phyloP scores from a whole-genome alignment of 2,888 invertebrate genomes.

The Hemithea aestivaria region DNA sequence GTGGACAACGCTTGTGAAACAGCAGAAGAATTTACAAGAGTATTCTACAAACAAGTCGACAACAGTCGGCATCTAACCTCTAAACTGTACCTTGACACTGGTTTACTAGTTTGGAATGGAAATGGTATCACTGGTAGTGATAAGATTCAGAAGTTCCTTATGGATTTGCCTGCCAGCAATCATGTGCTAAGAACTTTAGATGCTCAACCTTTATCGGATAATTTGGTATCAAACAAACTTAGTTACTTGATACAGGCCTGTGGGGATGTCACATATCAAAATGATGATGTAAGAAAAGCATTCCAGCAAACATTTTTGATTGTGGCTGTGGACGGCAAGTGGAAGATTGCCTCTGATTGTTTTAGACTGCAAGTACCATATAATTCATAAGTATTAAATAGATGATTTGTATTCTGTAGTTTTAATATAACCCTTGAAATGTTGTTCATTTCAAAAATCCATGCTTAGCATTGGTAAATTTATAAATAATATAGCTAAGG shows the following conservation, averaged over 20 bases:
- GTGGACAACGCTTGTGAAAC: conserved; percentile 90
- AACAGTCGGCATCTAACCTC: conserved; percentile 90
- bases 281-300: conserved; percentile 77
- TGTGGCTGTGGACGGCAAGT: conserved; percentile 92
- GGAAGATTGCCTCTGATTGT: conserved; percentile 95
- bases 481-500: no score
- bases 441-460: no score
- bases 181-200: conserved; percentile 89
- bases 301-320: conserved; percentile 93
- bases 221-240: conserved; percentile 86
- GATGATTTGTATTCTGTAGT: background rate
- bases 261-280: conserved; percentile 88
- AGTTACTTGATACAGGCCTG: conserved; percentile 91
- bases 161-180: conserved; percentile 89
- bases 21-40: conserved; percentile 92
- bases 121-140: conserved; percentile 89
- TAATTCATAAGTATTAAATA: conserved; percentile 30
- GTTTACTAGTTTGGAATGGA: conserved; percentile 95
- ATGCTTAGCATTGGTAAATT: no score
- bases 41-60: conserved; percentile 94
- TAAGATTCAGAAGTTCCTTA: conserved; percentile 90
- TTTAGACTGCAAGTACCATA: conserved; percentile 87
- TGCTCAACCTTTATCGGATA: conserved; percentile 90
- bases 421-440: no score
- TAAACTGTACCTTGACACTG: conserved; percentile 90